Evolutionary conservation across 2,113 vertebrate species (phyloP).

Genomic region (Nipponia nippon): DNA sequence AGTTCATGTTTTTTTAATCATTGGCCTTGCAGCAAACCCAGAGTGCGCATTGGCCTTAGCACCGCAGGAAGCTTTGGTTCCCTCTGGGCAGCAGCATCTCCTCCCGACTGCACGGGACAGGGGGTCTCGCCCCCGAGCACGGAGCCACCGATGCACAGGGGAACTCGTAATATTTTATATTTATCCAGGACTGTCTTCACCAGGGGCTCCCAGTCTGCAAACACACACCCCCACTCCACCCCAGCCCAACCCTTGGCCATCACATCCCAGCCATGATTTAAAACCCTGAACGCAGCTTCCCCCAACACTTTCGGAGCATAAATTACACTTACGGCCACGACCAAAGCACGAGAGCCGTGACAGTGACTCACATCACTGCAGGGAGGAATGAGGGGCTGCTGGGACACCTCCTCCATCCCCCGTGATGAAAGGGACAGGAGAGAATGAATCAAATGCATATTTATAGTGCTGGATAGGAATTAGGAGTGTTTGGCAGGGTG

Average conservation of each 20-base stretch:
- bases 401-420: background rate
- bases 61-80: background rate
- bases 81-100: no score
- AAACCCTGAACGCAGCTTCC: background rate
- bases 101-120: fast-evolving
- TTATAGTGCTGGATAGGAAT: background rate
- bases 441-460: constrained; percentile 37
- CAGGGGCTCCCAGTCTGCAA: background rate
- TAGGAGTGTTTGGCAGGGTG: background rate
- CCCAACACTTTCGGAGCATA: fast-evolving
- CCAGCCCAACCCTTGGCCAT: fast-evolving
- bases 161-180: fast-evolving
- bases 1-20: fast-evolving
- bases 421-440: background rate
- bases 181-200: fast-evolving
- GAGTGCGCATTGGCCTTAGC: fast-evolving
- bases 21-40: fast-evolving
- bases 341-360: background rate
- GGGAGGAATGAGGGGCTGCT: background rate
- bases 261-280: background rate
- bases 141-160: fast-evolving
- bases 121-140: background rate
- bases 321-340: background rate
- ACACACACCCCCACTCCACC: fast-evolving
- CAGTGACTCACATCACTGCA: background rate